A percentile compares a stretch with the other conserved stretches of the same genome.
Evolutionary conservation across 1,140 invertebrate species (phyloP).

Genomic region (Tachypleus tridentatus): DNA sequence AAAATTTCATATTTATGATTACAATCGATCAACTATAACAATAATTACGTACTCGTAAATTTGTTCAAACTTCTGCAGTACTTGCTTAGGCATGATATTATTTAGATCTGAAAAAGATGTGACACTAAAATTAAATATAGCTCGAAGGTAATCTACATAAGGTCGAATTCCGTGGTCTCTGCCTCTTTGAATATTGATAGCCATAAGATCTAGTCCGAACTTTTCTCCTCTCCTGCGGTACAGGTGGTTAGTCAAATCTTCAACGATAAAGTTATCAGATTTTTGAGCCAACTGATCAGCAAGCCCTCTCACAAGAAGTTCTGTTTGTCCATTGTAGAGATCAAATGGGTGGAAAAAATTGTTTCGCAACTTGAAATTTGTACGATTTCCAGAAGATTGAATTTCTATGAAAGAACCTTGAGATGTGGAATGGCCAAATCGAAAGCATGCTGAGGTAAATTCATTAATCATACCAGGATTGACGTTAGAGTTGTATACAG

Average conservation of each 20-base stretch:
- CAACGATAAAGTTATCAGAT: constrained; percentile 26
- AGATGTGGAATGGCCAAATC: constrained; percentile 35
- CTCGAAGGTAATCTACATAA: constrained; percentile 26
- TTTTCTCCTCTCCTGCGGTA: constrained; percentile 19
- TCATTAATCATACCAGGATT: constrained; percentile 30
- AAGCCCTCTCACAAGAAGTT: constrained; percentile 48
- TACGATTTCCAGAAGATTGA: constrained; percentile 10
- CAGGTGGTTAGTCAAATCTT: constrained; percentile 23
- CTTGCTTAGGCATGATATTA: constrained; percentile 12
- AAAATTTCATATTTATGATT: too few species aligned
- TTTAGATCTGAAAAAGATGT: constrained; percentile 19
- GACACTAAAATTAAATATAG: constrained; percentile 20
- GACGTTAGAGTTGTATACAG: constrained; percentile 20
- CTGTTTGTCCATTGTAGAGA: constrained; percentile 26
- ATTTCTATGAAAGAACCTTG: constrained; percentile 18
- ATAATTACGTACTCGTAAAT: constrained; percentile 13
- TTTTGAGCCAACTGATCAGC: constrained; percentile 41
- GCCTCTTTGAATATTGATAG: constrained; percentile 36
- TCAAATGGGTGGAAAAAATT: constrained; percentile 24
- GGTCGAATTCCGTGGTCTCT: constrained; percentile 33
- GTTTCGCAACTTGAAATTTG: constrained; percentile 19
- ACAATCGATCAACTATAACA: too few species aligned
- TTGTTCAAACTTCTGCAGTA: constrained; percentile 11
- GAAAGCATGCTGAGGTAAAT: constrained; percentile 22
- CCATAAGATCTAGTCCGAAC: constrained; percentile 31